Base-by-base conservation (phyloP, 1,140 invertebrate genomes). In the Lineus longissimus region DNA sequence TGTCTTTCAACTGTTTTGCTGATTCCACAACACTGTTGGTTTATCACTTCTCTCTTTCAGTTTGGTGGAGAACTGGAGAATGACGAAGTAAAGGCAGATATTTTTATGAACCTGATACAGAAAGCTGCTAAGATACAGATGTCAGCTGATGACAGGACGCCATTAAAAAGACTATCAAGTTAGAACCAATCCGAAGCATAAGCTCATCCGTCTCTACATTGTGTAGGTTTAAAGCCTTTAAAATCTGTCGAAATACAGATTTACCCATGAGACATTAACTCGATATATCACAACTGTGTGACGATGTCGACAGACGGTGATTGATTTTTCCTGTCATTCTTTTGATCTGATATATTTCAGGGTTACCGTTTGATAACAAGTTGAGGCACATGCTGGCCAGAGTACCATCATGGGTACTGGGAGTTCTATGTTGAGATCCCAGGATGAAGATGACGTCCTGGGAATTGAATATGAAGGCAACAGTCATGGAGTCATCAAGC, bases 11-110 rank as follows among this genome's bases (percentile, higher is more conserved):
- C n/a, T n/a, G n/a, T n/a, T n/a, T n/a, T n/a, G n/a, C n/a, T n/a
- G n/a, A n/a, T n/a, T n/a, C n/a, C n/a, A n/a, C n/a, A n/a, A n/a
- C n/a, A n/a, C n/a, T n/a, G n/a, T n/a, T n/a, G 59, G 51, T 27
- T 55, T n/a, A 30, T 23, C 29, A 7, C 40, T 69, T 67, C 76
- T 64, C 63, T 29, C 55, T 83, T 84, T n/a, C 70, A 88, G 85
- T 94, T 91, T 31, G 88, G 90, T 27, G 92, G 92, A 2, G 91
- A 93, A 66, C 78, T 94, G 19, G 90, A 93, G 79, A 93, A 94
- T 81, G 89, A 92, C 80, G 91, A 93, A 80, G 84, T 84, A 68
- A 84, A 89, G 62, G 91, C 91, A 1, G 88, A 87, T 66, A 86
- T 90, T 62, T 86, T 93, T 57, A 66, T 64, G 7, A 73, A 74